Evolutionary conservation across 64 coral and sea anemone genomes (phyloP), one percentile per base, ranked within the genome.

Genomic region (Orbicella faveolata): DNA sequence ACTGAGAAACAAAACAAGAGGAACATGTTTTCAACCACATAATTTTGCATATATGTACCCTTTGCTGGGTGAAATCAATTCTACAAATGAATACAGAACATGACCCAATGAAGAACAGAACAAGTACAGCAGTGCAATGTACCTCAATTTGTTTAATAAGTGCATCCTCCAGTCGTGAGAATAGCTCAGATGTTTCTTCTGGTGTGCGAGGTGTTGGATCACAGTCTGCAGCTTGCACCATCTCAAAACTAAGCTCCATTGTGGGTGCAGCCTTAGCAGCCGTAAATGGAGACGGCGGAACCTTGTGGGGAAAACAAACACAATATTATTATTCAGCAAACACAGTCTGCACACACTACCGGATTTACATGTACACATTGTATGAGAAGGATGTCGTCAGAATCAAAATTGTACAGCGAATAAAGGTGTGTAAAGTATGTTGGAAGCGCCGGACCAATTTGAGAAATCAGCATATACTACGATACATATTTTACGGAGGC

Each of bases 141-240:
- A 95, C 97, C 97, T 99, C 94, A 66, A 92, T 91, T 84, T 99
- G 97, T 74, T 95, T 93, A 73, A 91, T 99, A n/a, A 99, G 91
- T 20, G 91, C 76, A 86, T 99, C 94, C 63, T 99, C 97, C 8
- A 99, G 86, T 66, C 97, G 86, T 41, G 97, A 91, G 89, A 95
- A 99, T 21, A 95, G 48, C 23, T 99, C 97, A 34, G 95, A 90
- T 64, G 80, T 92, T 76, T 95, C 88, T 68, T 84, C 92, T 79
- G 91, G 88, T 89, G 91, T 93, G 16, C 59, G 86, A 33, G 95
- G 95, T 18, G 66, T 93, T 20, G 97, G 91, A 7, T 83, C 34
- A 74, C 90, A 96, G 1, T 91, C 89, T 21, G 57, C 83, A 62
- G 66, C 75, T 75, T 95, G 81, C 2, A 88, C 78, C 36, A 79